Conservation (phyloP, 2,113 vertebrate species). For the Odontesthes bonariensis region DNA sequence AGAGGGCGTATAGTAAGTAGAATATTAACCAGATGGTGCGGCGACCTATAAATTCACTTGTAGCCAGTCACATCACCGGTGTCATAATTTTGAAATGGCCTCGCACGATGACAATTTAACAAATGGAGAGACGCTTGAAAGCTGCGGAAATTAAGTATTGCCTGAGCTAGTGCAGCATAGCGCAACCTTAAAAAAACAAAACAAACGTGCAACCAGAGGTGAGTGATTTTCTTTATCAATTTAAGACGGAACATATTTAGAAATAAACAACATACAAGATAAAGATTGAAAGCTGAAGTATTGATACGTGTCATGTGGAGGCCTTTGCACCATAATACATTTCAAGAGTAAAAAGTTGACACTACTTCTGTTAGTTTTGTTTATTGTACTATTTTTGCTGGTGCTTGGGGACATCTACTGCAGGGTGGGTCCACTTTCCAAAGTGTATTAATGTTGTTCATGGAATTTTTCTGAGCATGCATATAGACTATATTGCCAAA, state of each 20-base stretch:
- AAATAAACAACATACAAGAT: not conserved
- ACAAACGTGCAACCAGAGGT: not conserved
- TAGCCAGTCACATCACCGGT: not conserved
- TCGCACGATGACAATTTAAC: not conserved
- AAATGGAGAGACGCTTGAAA: not conserved
- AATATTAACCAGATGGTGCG: not conserved
- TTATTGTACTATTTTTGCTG: too few species aligned
- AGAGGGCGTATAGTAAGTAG: not conserved
- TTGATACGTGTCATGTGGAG: too few species aligned
- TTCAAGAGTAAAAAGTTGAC: too few species aligned
- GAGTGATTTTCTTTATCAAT: too few species aligned
- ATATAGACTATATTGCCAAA: too few species aligned
- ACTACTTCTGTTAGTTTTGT: too few species aligned
- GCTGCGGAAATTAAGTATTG: not conserved
- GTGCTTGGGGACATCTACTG: too few species aligned
- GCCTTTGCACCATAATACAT: too few species aligned
- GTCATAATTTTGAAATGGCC: not conserved
- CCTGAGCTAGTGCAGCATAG: not conserved
- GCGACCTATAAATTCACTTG: slow-evolving; percentile 1
- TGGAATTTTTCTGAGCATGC: too few species aligned
- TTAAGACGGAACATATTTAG: too few species aligned
- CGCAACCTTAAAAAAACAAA: too few species aligned
- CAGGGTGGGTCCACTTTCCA: not conserved
- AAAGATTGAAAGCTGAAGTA: not conserved
- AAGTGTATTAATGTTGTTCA: not conserved